phyloP scores from a whole-genome alignment of 1,140 invertebrate genomes.

The Goniozus legneri region DNA sequence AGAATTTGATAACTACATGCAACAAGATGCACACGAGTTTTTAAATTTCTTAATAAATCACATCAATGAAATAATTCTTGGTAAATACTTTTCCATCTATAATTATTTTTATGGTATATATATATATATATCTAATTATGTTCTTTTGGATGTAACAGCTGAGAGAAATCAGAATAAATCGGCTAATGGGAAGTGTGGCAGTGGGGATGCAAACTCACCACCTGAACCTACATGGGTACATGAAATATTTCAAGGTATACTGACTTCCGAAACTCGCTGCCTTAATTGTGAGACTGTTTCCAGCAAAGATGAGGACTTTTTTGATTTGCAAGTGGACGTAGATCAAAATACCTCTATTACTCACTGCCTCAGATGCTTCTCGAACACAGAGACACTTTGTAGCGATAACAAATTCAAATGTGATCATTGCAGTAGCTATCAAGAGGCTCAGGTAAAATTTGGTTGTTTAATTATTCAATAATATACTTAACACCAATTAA shows the following conservation, averaged over 20 bases:
- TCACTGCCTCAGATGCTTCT: constrained; percentile 96
- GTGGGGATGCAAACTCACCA: constrained; percentile 53
- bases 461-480: not conserved
- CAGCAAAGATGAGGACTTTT: constrained; percentile 99
- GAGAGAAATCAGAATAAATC: constrained; percentile 73
- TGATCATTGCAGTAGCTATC: constrained; percentile 98
- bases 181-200: constrained; percentile 47
- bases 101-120: constrained; percentile 1
- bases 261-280: constrained; percentile 98
- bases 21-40: constrained; percentile 99
- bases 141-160: constrained; percentile 68
- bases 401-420: constrained; percentile 99
- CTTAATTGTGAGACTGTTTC: constrained; percentile 99
- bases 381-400: constrained; percentile 97
- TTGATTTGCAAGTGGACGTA: constrained; percentile 98
- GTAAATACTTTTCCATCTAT: constrained; percentile 55
- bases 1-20: constrained; percentile 99
- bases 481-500: constrained; percentile 3
- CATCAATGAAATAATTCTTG: constrained; percentile 89
- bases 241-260: constrained; percentile 98
- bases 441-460: constrained; percentile 83
- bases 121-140: not conserved
- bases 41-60: constrained; percentile 98
- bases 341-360: constrained; percentile 99
- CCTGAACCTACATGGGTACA: constrained; percentile 98